Percentiles rank a stretch among this genome's conserved stretches.
phyloP scores from a whole-genome alignment of 2,113 vertebrate genomes.

The Panthera uncia region DNA sequence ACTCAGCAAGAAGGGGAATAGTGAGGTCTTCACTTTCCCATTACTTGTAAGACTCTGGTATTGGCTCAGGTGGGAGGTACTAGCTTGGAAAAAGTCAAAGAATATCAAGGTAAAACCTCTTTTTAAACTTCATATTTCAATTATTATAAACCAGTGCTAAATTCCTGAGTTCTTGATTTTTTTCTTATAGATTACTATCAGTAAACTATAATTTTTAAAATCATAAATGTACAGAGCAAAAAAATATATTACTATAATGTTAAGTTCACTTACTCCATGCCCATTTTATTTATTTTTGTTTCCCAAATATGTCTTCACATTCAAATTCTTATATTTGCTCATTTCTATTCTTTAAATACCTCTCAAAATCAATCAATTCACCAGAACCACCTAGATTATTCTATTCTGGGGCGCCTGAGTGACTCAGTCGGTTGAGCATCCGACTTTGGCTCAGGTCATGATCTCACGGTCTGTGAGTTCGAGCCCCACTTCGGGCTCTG shows the following conservation, averaged over 20 bases:
- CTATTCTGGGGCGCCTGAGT: neutral
- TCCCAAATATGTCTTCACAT: neutral
- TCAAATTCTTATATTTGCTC: neutral
- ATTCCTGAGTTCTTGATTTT: neutral
- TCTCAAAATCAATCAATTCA: neutral
- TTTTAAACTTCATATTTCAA: neutral
- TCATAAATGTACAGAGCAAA: neutral
- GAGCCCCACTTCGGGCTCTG: too few species aligned
- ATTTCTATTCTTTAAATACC: slow-evolving; percentile 3
- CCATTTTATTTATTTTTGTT: slow-evolving; percentile 23
- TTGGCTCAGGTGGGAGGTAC: neutral
- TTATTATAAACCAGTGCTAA: neutral
- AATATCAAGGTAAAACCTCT: neutral
- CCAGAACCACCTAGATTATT: neutral
- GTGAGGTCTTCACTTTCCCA: neutral
- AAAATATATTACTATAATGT: neutral
- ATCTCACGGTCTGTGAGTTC: too few species aligned
- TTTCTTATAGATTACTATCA: neutral
- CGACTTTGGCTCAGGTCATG: too few species aligned
- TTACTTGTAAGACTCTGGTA: neutral
- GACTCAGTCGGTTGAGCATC: too few species aligned
- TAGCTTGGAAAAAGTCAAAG: neutral
- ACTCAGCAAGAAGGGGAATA: neutral
- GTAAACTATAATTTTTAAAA: neutral
- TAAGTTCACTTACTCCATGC: neutral